A percentile compares a stretch with the other conserved stretches of the same genome.
These are phyloP conservation scores for Melangyna quadrimaculata DNA, from an alignment of 2,888 invertebrate species.

Conservation along the genomic window DNA sequence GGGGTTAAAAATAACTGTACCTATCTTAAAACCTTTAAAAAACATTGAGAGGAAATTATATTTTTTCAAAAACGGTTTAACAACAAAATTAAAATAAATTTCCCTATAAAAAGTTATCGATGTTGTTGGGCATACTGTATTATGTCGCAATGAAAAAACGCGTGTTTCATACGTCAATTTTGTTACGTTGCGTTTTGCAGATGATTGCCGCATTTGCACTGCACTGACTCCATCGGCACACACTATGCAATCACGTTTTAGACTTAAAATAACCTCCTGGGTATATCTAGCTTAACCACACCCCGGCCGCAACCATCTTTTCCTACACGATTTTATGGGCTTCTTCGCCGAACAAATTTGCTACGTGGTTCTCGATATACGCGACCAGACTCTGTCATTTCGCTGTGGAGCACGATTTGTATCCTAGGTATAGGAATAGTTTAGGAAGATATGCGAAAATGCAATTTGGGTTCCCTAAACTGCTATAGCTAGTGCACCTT, in stretches of 20 bases:
- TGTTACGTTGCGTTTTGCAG: slow-evolving; percentile 64
- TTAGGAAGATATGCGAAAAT: slow-evolving; percentile 22
- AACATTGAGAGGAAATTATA: too few relatives aligned
- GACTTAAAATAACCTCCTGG: slow-evolving; percentile 62
- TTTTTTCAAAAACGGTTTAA: too few relatives aligned
- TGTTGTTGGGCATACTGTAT: slow-evolving; percentile 24
- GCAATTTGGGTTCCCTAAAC: slow-evolving; percentile 33
- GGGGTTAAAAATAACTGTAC: too few relatives aligned
- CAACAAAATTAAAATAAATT: too few relatives aligned
- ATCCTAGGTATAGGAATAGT: not conserved
- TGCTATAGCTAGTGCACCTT: slow-evolving; percentile 8
- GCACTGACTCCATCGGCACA: slow-evolving; percentile 42
- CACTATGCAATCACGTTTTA: slow-evolving; percentile 66
- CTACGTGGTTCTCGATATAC: slow-evolving; percentile 42
- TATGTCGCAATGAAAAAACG: slow-evolving; percentile 15
- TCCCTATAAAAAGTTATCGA: not conserved
- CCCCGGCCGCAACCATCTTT: slow-evolving; percentile 13
- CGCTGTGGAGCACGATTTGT: slow-evolving; percentile 61
- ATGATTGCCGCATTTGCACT: slow-evolving; percentile 66
- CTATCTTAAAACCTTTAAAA: too few relatives aligned
- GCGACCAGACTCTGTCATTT: slow-evolving; percentile 68
- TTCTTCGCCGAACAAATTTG: slow-evolving; percentile 30
- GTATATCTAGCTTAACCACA: slow-evolving; percentile 25
- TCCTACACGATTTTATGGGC: not conserved
- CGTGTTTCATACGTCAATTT: slow-evolving; percentile 48